Percentiles rank a stretch among this genome's conserved stretches.
These are phyloP conservation scores for Tortrix viridana DNA, from an alignment of 2,888 invertebrate species.

Conservation along the genomic window DNA sequence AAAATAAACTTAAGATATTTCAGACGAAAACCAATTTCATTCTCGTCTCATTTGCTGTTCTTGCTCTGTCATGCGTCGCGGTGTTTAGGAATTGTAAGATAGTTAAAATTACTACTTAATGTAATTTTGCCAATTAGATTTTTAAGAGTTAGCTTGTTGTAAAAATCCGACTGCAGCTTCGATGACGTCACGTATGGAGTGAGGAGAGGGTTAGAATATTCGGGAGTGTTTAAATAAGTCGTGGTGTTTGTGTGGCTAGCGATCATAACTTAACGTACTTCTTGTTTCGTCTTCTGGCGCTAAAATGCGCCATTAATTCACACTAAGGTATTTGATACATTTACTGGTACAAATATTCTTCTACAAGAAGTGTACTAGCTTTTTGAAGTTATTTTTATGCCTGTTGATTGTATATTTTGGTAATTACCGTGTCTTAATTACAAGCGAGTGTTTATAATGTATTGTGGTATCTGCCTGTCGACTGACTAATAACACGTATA, in stretches of 20 bases:
- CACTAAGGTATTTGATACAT: background rate
- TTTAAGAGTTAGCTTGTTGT: constrained; percentile 55
- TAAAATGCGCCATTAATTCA: constrained; percentile 1
- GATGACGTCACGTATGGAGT: constrained; percentile 40
- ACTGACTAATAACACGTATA: constrained; percentile 30
- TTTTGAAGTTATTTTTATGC: background rate
- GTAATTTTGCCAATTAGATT: constrained; percentile 58
- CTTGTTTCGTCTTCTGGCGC: constrained; percentile 17
- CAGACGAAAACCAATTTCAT: constrained; percentile 35
- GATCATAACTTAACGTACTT: constrained; percentile 17
- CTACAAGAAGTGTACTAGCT: background rate
- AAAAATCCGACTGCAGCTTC: constrained; percentile 64
- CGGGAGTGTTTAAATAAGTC: constrained; percentile 17
- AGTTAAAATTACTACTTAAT: constrained; percentile 48
- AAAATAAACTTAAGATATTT: background rate
- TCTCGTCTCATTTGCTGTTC: constrained; percentile 46
- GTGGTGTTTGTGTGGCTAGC: constrained; percentile 15
- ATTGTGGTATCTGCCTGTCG: constrained; percentile 12
- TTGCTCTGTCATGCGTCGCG: constrained; percentile 41
- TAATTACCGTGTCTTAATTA: constrained; percentile 5
- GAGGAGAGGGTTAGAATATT: constrained; percentile 19
- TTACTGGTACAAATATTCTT: background rate
- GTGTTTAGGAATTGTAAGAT: constrained; percentile 41
- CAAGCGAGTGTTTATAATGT: background rate
- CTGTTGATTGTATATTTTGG: constrained; percentile 1